phyloP scores from a whole-genome alignment of 2,797 vertebrate species.

The Smutsia temminckii region DNA sequence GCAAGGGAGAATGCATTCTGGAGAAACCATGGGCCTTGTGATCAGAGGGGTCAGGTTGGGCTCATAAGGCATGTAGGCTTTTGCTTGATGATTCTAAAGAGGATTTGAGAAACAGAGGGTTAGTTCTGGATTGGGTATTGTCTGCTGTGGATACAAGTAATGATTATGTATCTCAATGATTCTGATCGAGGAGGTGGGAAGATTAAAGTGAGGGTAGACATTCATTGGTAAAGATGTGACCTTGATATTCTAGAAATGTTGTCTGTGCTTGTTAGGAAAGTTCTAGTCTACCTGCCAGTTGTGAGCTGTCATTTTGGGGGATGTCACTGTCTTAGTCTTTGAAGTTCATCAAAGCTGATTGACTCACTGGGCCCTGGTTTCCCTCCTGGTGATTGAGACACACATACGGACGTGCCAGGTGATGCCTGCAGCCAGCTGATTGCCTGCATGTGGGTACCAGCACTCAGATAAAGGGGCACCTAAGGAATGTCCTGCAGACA shows the following conservation, averaged over 20 bases:
- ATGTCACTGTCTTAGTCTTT: not conserved
- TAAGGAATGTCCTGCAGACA: not conserved
- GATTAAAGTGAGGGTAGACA: not conserved
- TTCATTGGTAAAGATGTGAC: not conserved
- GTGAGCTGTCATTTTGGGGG: not conserved
- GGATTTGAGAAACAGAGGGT: not conserved
- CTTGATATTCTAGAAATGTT: not conserved
- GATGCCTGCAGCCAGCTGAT: not conserved
- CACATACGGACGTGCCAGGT: not conserved
- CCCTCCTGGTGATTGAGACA: not conserved
- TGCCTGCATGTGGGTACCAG: not conserved
- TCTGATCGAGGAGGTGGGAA: not conserved
- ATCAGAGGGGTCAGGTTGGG: not conserved
- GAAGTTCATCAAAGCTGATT: not conserved
- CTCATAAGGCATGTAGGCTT: not conserved
- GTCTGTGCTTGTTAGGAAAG: not conserved
- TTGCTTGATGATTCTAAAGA: not conserved
- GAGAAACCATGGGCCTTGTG: fast-evolving
- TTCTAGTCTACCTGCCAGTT: not conserved
- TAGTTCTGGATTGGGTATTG: not conserved
- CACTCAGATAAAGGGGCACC: not conserved
- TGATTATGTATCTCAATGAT: not conserved
- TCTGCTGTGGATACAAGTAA: not conserved
- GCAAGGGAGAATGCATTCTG: not conserved
- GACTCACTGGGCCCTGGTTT: not conserved